Conservation (phyloP, 1,140 invertebrate genomes). For the Brachystomella parvula region DNA sequence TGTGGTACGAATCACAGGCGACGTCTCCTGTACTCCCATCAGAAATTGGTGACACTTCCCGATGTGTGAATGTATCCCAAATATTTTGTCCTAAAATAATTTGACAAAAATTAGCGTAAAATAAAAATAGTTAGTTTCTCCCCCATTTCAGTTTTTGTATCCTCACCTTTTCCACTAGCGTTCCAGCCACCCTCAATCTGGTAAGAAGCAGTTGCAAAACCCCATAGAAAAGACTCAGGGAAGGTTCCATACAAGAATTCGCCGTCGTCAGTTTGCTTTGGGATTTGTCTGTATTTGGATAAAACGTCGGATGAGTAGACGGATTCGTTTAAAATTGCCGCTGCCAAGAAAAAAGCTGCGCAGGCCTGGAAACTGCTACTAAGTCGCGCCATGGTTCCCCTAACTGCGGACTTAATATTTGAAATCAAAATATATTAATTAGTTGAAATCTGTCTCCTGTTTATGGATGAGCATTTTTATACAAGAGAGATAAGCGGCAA, state of each 20-base stretch:
- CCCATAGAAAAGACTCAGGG: background rate
- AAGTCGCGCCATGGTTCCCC: no score
- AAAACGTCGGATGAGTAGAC: no score
- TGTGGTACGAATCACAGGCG: slow-evolving; percentile 52
- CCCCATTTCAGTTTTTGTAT: slow-evolving; percentile 39
- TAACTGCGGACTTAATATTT: no score
- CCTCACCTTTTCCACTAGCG: slow-evolving; percentile 43
- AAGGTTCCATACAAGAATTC: background rate
- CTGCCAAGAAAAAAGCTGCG: no score
- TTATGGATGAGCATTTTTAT: no score
- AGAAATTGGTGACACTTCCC: slow-evolving; percentile 44
- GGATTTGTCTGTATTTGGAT: no score
- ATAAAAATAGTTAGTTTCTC: slow-evolving; percentile 42
- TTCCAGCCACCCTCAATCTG: background rate
- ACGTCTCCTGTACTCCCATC: slow-evolving; percentile 50
- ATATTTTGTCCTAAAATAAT: slow-evolving; percentile 44
- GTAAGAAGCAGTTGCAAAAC: background rate
- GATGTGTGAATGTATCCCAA: slow-evolving; percentile 46
- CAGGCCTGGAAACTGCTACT: no score
- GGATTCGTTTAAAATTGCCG: no score
- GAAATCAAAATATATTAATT: no score
- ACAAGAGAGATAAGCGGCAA: no score
- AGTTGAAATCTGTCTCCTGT: no score
- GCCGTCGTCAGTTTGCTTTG: no score
- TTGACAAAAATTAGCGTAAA: slow-evolving; percentile 21